A percentile compares a stretch with the other conserved stretches of the same genome.
Conservation (phyloP, 30 jellyfish, hydroid and myxozoan genomes). For the Morbakka virulenta region DNA sequence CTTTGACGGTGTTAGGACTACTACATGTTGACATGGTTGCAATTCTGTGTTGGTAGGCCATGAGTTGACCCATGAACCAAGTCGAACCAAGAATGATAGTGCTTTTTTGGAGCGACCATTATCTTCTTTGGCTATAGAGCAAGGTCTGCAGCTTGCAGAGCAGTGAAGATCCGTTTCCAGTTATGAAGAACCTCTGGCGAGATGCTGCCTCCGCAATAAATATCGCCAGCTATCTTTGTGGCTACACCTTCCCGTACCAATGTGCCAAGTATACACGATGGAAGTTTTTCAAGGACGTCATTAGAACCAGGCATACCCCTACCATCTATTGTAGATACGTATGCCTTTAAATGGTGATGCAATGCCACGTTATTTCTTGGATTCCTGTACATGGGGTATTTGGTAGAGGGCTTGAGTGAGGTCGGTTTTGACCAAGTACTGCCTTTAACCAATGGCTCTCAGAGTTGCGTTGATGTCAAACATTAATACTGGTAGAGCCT, state of each 20-base stretch:
- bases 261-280: slow-evolving; percentile 43
- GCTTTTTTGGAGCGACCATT: slow-evolving; percentile 30
- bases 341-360: too few species aligned
- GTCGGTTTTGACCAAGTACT: slow-evolving; percentile 39
- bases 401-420: slow-evolving; percentile 56
- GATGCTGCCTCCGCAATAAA: slow-evolving; percentile 39
- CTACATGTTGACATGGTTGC: too few species aligned
- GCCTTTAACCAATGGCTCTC: slow-evolving; percentile 47
- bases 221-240: slow-evolving; percentile 51
- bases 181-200: slow-evolving; percentile 8
- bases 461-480: slow-evolving; percentile 64
- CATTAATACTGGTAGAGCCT: slow-evolving; percentile 64
- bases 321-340: slow-evolving; percentile 44
- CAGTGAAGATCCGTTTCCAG: slow-evolving; percentile 23
- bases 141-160: slow-evolving; percentile 16
- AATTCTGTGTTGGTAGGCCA: slow-evolving; percentile 38
- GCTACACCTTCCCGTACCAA: slow-evolving; percentile 24
- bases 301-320: slow-evolving; percentile 79
- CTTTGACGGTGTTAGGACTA: too few species aligned
- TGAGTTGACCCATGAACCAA: slow-evolving; percentile 40
- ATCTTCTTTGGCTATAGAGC: slow-evolving; percentile 33
- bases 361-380: slow-evolving; percentile 67
- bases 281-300: slow-evolving; percentile 55
- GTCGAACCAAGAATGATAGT: slow-evolving; percentile 68
- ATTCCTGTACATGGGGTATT: slow-evolving; percentile 42